Conservation (phyloP, 2,888 invertebrate species). For the Andrena bucephala region DNA sequence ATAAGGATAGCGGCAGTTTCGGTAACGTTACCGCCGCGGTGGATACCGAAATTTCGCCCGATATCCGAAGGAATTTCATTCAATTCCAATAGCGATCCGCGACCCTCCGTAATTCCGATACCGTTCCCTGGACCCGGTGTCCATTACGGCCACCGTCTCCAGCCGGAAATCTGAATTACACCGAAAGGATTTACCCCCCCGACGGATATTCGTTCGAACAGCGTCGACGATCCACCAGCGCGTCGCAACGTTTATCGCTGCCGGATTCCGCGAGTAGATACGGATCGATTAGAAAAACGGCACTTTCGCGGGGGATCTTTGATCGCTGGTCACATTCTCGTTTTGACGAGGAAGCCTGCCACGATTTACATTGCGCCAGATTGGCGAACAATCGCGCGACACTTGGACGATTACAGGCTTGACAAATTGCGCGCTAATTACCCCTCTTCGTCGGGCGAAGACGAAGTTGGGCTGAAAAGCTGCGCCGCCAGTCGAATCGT, state of each 20-base stretch:
- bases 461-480: not conserved
- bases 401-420: constrained; percentile 45
- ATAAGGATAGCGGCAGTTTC: constrained; percentile 21
- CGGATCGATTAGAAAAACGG: not conserved
- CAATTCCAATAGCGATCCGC: constrained; percentile 56
- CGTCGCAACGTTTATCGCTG: not conserved
- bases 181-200: not conserved
- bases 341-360: not conserved
- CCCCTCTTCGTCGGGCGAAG: constrained; percentile 56
- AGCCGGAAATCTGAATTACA: constrained; percentile 37
- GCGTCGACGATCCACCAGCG: not conserved
- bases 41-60: constrained; percentile 2
- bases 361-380: constrained; percentile 44
- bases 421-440: constrained; percentile 76
- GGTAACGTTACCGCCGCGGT: constrained; percentile 27
- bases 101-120: constrained; percentile 30
- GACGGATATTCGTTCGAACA: not conserved
- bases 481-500: not conserved
- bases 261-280: not conserved
- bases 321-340: constrained; percentile 7
- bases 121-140: constrained; percentile 27
- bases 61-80: constrained; percentile 49
- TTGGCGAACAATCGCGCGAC: constrained; percentile 50
- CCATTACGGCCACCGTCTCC: constrained; percentile 22
- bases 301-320: not conserved